Evolutionary conservation across 2,113 vertebrate genomes (phyloP).

Genomic region (Heteronetta atricapilla): DNA sequence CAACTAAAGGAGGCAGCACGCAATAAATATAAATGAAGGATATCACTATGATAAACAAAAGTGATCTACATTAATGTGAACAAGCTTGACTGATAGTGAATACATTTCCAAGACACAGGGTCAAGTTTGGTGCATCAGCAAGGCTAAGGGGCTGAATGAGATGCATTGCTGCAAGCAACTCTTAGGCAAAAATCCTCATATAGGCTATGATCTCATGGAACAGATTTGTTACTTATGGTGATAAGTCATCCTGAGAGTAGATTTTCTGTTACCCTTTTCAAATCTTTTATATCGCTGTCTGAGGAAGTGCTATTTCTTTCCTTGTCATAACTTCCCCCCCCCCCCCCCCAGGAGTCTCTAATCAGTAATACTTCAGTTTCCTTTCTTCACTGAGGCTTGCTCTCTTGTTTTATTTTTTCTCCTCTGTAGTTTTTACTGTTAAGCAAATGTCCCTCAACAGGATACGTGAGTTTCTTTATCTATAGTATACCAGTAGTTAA

Average conservation of each 20-base stretch:
- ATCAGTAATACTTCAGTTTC: background rate
- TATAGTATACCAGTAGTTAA: background rate
- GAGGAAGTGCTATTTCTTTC: background rate
- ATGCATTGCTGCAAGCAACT: background rate
- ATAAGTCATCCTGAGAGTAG: background rate
- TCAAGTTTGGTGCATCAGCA: slow-evolving; percentile 3
- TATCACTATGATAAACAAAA: slow-evolving; percentile 34
- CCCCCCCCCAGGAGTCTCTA: background rate
- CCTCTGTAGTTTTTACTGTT: background rate
- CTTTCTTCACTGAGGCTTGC: background rate
- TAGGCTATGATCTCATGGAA: background rate
- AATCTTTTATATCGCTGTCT: background rate
- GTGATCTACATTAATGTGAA: background rate
- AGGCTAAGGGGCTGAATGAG: background rate
- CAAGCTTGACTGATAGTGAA: slow-evolving; percentile 19
- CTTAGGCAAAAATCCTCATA: background rate
- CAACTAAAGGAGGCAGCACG: background rate
- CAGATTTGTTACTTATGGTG: background rate
- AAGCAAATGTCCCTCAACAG: background rate
- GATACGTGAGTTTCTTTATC: background rate
- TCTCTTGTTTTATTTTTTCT: background rate
- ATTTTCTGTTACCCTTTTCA: background rate
- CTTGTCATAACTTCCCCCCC: background rate
- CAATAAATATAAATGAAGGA: slow-evolving; percentile 41
- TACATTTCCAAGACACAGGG: slow-evolving; percentile 35